Evolutionary conservation across 2,113 vertebrate genomes (phyloP), one percentile per base, ranked within the genome.

Genomic region (Bubo scandiacus): DNA sequence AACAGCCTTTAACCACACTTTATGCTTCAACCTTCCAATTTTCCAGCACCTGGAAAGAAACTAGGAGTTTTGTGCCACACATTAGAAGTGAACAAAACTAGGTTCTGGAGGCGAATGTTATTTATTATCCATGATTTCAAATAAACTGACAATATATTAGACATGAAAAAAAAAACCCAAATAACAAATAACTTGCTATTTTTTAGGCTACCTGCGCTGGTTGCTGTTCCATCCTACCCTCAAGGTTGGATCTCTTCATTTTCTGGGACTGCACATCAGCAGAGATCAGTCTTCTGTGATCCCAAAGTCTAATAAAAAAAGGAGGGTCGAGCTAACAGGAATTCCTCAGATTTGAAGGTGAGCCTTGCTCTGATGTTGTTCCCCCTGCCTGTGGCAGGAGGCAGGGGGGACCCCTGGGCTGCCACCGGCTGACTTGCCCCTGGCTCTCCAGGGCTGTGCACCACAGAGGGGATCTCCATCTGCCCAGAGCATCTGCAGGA

Each of bases 1-100:
- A 82, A 19, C 66, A 82, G 34, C 54, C 34, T 82, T 67, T 91
- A 94, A 81, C 83, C 81, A 82, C 84, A 70, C 6, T 79, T 94
- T 62, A 26, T 84, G 91, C 66, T 63, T 84, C 77, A 91, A 23
- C 73, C 29, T 58, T 68, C 57, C 62, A 61, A 23, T 91, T 87
- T 93, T 90, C 58, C 63, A 82, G 34, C 87, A 61, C 42, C 49
- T 90, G 54, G 83, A 94, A 72, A 91, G 83, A 89, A 92, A 81
- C 5, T 13, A 12, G 1, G 40, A 49, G 57, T 57, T 81, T 91
- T 79, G 36, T 86, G 70, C 72, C 34, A 42, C 32, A 45, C 11
- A 22, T 81, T 65, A 81, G 25, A 86, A 91, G 18, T 27, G 40
- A 88, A 89, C 29, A 74, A 67, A 73, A 18, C 1, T 42, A 42